Evolutionary conservation across 2,888 invertebrate species (phyloP), one percentile per base, ranked within the genome.

Genomic region (Dioctria rufipes): DNA sequence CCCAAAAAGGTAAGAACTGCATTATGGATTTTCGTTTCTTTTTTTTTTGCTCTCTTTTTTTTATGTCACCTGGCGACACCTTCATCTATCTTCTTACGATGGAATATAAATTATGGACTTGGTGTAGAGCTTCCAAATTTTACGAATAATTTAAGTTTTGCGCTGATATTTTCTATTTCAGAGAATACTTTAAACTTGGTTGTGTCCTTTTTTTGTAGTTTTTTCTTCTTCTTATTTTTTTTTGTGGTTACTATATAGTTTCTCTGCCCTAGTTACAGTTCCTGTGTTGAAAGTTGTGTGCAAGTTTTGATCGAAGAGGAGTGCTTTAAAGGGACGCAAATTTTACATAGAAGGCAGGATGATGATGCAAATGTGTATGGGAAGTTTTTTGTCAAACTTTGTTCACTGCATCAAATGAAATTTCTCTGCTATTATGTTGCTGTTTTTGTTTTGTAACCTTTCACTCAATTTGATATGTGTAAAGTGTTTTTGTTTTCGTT

Each of bases 1-100:
- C 40, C 40, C 60, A 8, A 58, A 73, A 58, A 58, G 13, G 42
- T 58, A 73, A 42, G 13, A 37, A 25, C 73, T 73, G 43, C 73
- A 73, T 42, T 73, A 69, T 4, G 54, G 54, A 54, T 54, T 54
- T 54, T 54, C 11, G 0, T 4, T 11, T 4, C 4, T 11, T 11
- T 54, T n/a, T 8, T 8, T 11, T 54, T 6, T 8, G 0, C 46
- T 25, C 2, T 25, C 2, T 25, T 25, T 25, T 25, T 25, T 25
- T 25, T 25, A 25, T 25, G 25, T 25, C 25, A 25, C 25, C 25
- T 25, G 25, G 25, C 25, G 25, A 25, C 25, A 25, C 46, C 46
- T 46, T 46, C 8, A 46, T 46, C 46, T 8, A 46, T 46, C 46
- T 46, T 46, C 5, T 46, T 8, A 46, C 25, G 25, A 25, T 25